Base-by-base conservation (phyloP, 2,113 vertebrate genomes). In the Callopanchax toddi region DNA sequence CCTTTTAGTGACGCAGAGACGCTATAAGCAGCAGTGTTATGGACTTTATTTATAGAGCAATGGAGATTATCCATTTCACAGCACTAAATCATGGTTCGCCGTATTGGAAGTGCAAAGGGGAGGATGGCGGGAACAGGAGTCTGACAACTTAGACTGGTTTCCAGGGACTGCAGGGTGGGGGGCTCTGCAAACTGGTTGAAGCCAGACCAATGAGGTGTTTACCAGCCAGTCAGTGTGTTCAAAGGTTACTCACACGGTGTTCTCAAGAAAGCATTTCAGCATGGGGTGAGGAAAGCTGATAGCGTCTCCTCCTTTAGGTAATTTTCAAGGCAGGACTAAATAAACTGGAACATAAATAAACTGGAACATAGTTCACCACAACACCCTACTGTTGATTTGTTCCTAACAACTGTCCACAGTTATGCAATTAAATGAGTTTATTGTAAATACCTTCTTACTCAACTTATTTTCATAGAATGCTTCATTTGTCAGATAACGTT, bases 161-260 rank as follows among this genome's bases (percentile, higher is more conserved):
- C 72, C 62, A 60, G 36, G 13, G 26, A 25, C 17, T 17, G 58
- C 15, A 11, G 21, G 72, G n/a, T 76, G 42, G 56, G 67, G 42
- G 64, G 40, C 43, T 60, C 36, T 57, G 25, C 59, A 22, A 60
- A 21, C 82, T 67, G 75, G 84, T 51, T 66, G 22, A 52, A 71
- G 63, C 81, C 51, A 6, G 79, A 60, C 21, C 53, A 68, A 32
- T 23, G 23, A 72, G 58, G 71, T 92, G 89, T 92, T 92, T 90
- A 91, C 85, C 61, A 50, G 64, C 45, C 53, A 37, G 26, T 45
- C 60, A 29, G 60, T 52, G 67, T 53, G 18, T 22, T 23, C 16
- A 78, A 79, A 87, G 82, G 85, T 82, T 68, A 64, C 18, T 83
- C 72, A 85, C 44, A 54, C 42, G 29, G 22, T 60, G 71, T 78